These are phyloP conservation scores for Lutraria rhynchaena DNA, from an alignment of 1,140 invertebrate genomes.

Conservation along the genomic window DNA sequence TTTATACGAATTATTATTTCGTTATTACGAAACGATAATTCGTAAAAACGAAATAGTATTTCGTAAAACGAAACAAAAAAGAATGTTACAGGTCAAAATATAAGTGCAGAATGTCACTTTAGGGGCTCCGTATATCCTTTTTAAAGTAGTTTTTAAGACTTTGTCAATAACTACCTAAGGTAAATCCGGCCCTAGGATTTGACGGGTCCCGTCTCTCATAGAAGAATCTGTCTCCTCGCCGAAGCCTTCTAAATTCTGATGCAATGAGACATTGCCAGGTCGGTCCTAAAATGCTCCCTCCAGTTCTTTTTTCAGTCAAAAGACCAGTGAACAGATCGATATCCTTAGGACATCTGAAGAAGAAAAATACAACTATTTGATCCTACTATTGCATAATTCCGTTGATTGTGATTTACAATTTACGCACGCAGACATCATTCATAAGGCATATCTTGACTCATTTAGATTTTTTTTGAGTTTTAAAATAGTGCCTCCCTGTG, in stretches of 20 bases:
- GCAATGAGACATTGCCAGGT: constrained; percentile 5
- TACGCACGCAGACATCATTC: neutral
- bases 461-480: neutral
- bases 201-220: constrained; percentile 11
- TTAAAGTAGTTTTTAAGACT: neutral
- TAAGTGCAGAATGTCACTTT: too few species aligned
- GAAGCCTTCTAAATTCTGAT: constrained; percentile 5
- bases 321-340: constrained; percentile 29
- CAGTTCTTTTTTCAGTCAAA: constrained; percentile 8
- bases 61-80: too few species aligned
- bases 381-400: neutral
- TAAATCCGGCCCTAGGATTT: neutral
- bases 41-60: too few species aligned
- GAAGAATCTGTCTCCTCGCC: constrained; percentile 33
- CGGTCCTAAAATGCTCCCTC: constrained; percentile 8
- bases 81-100: too few species aligned
- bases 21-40: too few species aligned
- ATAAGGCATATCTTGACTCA: neutral
- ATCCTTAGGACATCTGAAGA: constrained; percentile 26
- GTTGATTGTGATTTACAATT: neutral
- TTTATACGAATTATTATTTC: too few species aligned
- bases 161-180: neutral
- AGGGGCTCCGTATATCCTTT: too few species aligned
- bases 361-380: neutral
- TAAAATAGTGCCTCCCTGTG: too few species aligned